Evolutionary conservation across 2,113 vertebrate genomes (phyloP).

Genomic region (Hippolais icterina): DNA sequence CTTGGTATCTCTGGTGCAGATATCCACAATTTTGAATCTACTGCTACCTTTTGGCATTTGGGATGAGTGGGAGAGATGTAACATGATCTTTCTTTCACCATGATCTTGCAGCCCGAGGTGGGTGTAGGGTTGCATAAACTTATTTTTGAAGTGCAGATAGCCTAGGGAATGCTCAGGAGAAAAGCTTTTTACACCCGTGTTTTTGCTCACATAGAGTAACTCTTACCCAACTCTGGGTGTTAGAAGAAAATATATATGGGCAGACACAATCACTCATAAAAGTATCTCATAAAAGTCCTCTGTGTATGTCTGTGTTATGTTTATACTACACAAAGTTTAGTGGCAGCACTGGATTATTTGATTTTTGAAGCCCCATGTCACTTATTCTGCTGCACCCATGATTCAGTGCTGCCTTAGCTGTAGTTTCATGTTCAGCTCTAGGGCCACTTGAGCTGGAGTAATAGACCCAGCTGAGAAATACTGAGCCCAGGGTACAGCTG

Average conservation of each 20-base stretch:
- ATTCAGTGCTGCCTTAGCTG: not conserved
- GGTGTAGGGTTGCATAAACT: not conserved
- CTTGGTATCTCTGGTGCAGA: not conserved
- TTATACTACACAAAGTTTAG: not conserved
- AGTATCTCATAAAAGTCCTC: not conserved
- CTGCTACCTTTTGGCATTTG: not conserved
- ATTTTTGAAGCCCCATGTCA: not conserved
- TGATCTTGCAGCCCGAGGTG: not conserved
- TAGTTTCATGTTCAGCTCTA: not conserved
- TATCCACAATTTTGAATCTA: not conserved
- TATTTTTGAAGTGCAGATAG: not conserved
- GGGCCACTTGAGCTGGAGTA: not conserved
- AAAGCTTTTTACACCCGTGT: not conserved
- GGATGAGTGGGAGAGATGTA: not conserved
- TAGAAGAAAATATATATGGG: not conserved
- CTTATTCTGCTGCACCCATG: not conserved
- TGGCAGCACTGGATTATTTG: not conserved
- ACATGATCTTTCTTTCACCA: not conserved
- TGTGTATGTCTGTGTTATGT: not conserved
- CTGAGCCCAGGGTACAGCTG: not conserved
- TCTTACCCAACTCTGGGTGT: not conserved
- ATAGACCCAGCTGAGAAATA: not conserved
- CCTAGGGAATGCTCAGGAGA: not conserved
- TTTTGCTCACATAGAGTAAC: not conserved
- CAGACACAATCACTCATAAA: not conserved